These are phyloP conservation scores for Meriones psammophilus DNA, from an alignment of 2,797 vertebrate species.

Conservation along the genomic window DNA sequence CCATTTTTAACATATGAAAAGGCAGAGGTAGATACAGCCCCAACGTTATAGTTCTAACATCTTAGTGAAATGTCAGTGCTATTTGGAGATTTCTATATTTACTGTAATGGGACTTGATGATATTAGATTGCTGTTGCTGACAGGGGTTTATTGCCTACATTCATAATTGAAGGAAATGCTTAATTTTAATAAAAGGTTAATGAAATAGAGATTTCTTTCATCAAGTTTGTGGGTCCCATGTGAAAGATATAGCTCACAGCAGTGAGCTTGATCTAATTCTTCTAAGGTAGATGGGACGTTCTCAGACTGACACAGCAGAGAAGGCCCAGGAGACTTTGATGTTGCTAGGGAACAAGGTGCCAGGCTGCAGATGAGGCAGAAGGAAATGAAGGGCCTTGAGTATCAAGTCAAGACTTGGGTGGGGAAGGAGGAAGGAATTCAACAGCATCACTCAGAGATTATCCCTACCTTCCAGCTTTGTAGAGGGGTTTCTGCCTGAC, in stretches of 20 bases:
- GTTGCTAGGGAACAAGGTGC: background rate
- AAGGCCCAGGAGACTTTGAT: background rate
- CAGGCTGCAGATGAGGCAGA: background rate
- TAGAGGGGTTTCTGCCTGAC: background rate
- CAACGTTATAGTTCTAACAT: background rate
- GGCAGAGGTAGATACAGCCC: background rate
- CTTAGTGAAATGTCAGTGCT: background rate
- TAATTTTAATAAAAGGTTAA: constrained; percentile 55
- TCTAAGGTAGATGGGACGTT: background rate
- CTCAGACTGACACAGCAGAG: background rate
- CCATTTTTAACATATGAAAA: background rate
- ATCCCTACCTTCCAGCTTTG: background rate
- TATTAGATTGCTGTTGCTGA: background rate
- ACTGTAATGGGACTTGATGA: background rate
- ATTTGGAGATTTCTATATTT: background rate
- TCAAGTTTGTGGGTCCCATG: background rate
- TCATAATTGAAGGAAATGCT: constrained; percentile 47
- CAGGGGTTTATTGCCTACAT: constrained; percentile 16
- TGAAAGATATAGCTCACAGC: background rate
- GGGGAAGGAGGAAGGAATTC: background rate
- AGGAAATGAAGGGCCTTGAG: background rate
- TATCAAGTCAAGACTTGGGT: background rate
- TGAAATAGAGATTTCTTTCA: constrained; percentile 21
- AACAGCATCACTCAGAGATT: background rate
- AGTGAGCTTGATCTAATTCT: background rate